Evolutionary conservation across 2,888 invertebrate genomes (phyloP).

Genomic region (Drosophila leonis): DNA sequence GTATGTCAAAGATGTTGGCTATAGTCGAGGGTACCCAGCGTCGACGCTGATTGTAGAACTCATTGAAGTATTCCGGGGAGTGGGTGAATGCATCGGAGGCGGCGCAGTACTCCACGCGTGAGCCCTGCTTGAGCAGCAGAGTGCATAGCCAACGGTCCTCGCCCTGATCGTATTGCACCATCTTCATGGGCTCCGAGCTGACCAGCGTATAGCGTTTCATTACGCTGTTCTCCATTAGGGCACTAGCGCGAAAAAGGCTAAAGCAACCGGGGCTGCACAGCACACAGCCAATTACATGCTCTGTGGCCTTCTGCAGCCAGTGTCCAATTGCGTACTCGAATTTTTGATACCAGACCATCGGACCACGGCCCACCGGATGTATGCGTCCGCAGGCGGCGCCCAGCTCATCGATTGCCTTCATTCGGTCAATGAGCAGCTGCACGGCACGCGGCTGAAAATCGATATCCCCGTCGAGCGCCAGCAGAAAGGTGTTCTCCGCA

Average conservation of each 20-base stretch:
- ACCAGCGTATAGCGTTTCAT: slow-evolving; percentile 94
- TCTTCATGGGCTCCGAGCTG: slow-evolving; percentile 92
- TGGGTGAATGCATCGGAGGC: slow-evolving; percentile 98
- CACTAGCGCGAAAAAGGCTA: slow-evolving; percentile 94
- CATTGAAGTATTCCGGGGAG: slow-evolving; percentile 95
- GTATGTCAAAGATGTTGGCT: slow-evolving; percentile 96
- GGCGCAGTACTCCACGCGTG: slow-evolving; percentile 96
- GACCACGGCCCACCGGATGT: slow-evolving; percentile 93
- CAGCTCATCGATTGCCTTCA: slow-evolving; percentile 92
- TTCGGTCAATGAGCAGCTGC: slow-evolving; percentile 91
- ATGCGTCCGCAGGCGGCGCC: slow-evolving; percentile 96
- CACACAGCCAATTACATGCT: slow-evolving; percentile 95
- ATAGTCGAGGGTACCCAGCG: slow-evolving; percentile 98
- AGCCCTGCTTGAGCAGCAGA: slow-evolving; percentile 94
- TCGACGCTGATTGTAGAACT: slow-evolving; percentile 97
- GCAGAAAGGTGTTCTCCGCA: slow-evolving; percentile 92
- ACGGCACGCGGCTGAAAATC: slow-evolving; percentile 94
- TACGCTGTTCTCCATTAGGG: slow-evolving; percentile 95
- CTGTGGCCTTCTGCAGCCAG: slow-evolving; percentile 97
- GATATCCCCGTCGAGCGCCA: slow-evolving; percentile 95
- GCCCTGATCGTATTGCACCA: slow-evolving; percentile 97
- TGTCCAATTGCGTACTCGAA: slow-evolving; percentile 97
- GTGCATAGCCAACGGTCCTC: slow-evolving; percentile 99
- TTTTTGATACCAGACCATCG: slow-evolving; percentile 94
- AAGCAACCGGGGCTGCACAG: slow-evolving; percentile 97